phyloP scores from a whole-genome alignment of 1,140 invertebrate genomes.

The Drosophila sucinea region DNA sequence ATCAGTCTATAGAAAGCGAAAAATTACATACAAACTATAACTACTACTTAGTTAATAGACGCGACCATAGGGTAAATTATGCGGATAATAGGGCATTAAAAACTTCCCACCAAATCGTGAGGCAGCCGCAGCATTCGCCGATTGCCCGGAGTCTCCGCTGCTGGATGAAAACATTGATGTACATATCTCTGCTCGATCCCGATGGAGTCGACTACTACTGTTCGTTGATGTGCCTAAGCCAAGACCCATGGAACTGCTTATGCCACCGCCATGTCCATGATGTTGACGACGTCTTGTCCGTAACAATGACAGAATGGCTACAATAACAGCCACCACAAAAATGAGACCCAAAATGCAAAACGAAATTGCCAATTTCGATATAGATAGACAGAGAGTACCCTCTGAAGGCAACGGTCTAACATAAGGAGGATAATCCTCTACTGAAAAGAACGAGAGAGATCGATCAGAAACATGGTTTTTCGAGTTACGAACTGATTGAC shows the following conservation, averaged over 20 bases:
- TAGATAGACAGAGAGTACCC: constrained; percentile 87
- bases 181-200: constrained; percentile 59
- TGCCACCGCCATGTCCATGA: constrained; percentile 30
- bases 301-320: constrained; percentile 87
- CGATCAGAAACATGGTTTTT: background rate
- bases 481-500: background rate
- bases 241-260: constrained; percentile 27
- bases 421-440: constrained; percentile 74
- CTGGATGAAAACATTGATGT: constrained; percentile 82
- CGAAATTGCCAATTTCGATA: constrained; percentile 88
- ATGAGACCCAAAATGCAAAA: constrained; percentile 88
- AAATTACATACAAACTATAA: constrained; percentile 12
- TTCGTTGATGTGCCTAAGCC: constrained; percentile 35
- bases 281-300: constrained; percentile 83
- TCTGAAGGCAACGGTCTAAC: constrained; percentile 60
- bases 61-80: constrained; percentile 77
- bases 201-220: constrained; percentile 7
- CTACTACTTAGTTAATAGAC: constrained; percentile 59
- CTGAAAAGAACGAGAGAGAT: constrained; percentile 38
- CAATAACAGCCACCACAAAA: constrained; percentile 87
- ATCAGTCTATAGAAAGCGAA: constrained; percentile 65
- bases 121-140: constrained; percentile 35
- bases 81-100: constrained; percentile 81
- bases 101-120: constrained; percentile 76
- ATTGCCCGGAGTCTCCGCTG: constrained; percentile 73